phyloP scores from a whole-genome alignment of 92 coral and sea anemone genomes.

The Siderastrea radians region DNA sequence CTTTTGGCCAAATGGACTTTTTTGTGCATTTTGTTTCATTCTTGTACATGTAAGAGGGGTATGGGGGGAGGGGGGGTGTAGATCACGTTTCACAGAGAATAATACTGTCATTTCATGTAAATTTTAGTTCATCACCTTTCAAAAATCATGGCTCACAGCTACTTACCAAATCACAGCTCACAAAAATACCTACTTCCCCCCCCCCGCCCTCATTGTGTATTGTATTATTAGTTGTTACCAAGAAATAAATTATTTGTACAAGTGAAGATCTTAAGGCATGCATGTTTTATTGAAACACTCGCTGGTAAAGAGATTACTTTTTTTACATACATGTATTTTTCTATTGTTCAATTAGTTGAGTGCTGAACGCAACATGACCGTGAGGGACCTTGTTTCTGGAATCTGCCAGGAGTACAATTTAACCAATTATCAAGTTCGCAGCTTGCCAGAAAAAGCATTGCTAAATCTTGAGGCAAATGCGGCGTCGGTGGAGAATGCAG shows the following conservation, averaged over 20 bases:
- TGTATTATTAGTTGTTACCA: background rate
- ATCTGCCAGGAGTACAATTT: slow-evolving; percentile 81
- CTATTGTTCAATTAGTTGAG: slow-evolving; percentile 53
- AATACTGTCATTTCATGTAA: too few species aligned
- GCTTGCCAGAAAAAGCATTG: slow-evolving; percentile 73
- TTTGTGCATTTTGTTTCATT: too few species aligned
- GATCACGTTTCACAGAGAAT: too few species aligned
- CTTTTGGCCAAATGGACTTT: too few species aligned
- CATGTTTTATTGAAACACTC: background rate
- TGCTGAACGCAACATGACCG: slow-evolving; percentile 85
- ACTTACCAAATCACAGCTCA: too few species aligned
- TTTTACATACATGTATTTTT: background rate
- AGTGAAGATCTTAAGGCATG: background rate
- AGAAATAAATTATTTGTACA: too few species aligned
- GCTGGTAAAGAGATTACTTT: background rate
- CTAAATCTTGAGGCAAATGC: slow-evolving; percentile 81
- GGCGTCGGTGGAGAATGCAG: slow-evolving; percentile 84
- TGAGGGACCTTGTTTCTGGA: slow-evolving; percentile 84
- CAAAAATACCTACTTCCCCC: too few species aligned
- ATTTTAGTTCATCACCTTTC: too few species aligned
- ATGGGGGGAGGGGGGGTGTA: too few species aligned
- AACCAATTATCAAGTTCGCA: slow-evolving; percentile 84
- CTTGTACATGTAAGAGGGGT: too few species aligned
- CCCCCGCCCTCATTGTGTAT: too few species aligned
- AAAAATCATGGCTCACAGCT: too few species aligned